These are phyloP conservation scores for Mallotus villosus DNA, from an alignment of 2,797 vertebrate genomes.

Conservation along the genomic window DNA sequence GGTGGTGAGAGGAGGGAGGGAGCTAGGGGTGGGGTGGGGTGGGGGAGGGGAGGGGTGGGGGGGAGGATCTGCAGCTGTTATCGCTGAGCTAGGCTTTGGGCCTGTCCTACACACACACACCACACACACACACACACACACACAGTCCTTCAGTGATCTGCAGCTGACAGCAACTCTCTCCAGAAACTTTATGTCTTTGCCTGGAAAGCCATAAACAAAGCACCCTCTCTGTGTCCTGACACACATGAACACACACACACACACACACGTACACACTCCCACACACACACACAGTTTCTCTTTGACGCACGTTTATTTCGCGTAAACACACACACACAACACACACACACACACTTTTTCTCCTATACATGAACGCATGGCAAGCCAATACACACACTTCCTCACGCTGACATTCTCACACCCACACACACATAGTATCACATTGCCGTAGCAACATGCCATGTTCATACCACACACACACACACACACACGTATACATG, in stretches of 20 bases:
- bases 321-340: conserved; percentile 13
- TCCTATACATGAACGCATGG: not conserved
- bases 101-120: conserved; percentile 8
- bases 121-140: conserved; percentile 16
- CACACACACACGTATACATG: conserved; percentile 15
- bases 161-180: conserved; percentile 23
- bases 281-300: conserved; percentile 12
- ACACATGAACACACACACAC: not conserved
- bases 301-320: conserved; percentile 10
- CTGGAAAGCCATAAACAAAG: conserved; percentile 22
- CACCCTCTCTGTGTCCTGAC: conserved; percentile 19
- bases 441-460: conserved; percentile 38
- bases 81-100: conserved; percentile 2
- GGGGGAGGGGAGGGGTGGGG: too few species aligned
- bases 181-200: conserved; percentile 14
- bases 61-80: conserved; percentile 18
- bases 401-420: not conserved
- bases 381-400: not conserved
- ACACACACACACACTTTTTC: conserved; percentile 1
- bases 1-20: not conserved
- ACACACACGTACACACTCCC: not conserved
- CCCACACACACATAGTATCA: conserved; percentile 20
- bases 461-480: conserved; percentile 23
- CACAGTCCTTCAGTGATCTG: conserved; percentile 15
- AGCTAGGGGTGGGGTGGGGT: too few species aligned